A percentile compares a stretch with the other conserved stretches of the same genome.
phyloP scores from a whole-genome alignment of 2,888 invertebrate species.

The Odontocerum albicorne region DNA sequence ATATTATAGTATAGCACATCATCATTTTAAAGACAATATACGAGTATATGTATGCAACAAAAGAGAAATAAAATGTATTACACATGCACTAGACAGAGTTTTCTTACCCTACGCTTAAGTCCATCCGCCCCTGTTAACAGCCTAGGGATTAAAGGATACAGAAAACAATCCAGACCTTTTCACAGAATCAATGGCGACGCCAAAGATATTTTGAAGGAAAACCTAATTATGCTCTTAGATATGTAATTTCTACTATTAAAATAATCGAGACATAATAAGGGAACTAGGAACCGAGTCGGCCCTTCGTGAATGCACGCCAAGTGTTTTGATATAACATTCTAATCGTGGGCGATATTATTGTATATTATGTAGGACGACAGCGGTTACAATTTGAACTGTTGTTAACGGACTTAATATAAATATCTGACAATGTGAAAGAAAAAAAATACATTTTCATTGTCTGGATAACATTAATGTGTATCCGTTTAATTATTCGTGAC shows the following conservation, averaged over 20 bases:
- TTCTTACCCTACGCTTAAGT: too few species aligned
- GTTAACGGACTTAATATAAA: too few species aligned
- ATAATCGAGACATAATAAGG: conserved; percentile 32
- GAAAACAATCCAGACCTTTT: conserved; percentile 17
- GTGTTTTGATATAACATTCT: conserved; percentile 17
- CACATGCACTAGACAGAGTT: too few species aligned
- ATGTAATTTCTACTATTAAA: conserved; percentile 34
- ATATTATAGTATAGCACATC: too few species aligned
- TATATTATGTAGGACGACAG: too few species aligned
- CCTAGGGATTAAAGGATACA: conserved; percentile 18
- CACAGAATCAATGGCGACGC: conserved; percentile 13
- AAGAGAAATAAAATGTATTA: background rate
- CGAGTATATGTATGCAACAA: too few species aligned
- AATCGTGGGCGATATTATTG: conserved; percentile 21
- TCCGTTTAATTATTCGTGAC: too few species aligned
- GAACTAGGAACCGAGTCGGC: conserved; percentile 15
- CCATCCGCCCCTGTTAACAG: background rate
- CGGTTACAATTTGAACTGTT: too few species aligned
- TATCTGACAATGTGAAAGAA: too few species aligned
- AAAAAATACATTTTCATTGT: too few species aligned
- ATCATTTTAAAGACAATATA: too few species aligned
- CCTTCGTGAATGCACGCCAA: conserved; percentile 6
- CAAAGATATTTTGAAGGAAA: conserved; percentile 5
- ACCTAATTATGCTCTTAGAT: conserved; percentile 34
- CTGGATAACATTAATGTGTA: too few species aligned